Conservation (phyloP, 2,113 vertebrate genomes). For the Dromaius novaehollandiae region DNA sequence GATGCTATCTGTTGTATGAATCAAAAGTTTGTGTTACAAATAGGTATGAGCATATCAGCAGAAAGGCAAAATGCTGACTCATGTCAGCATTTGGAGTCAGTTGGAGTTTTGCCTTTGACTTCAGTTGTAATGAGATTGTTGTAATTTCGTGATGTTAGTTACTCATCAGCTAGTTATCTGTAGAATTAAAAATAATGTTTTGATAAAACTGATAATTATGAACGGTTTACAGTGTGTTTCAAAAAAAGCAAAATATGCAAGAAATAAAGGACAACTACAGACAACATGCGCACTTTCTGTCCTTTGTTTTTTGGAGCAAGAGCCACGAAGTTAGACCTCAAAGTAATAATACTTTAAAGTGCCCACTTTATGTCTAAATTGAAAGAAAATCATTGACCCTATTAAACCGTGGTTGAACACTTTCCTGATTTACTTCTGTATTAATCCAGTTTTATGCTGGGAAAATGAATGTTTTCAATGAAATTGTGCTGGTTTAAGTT, state of each 20-base stretch:
- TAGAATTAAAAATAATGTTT: not conserved
- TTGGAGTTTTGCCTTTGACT: not conserved
- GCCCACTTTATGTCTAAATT: not conserved
- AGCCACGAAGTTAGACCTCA: not conserved
- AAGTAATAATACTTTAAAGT: not conserved
- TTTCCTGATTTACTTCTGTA: not conserved
- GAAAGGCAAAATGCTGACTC: not conserved
- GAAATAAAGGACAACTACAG: not conserved
- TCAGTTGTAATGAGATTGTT: not conserved
- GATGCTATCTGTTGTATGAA: not conserved
- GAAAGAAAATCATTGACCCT: not conserved
- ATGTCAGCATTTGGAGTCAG: not conserved
- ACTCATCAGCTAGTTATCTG: not conserved
- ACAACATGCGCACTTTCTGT: not conserved
- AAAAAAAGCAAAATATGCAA: not conserved
- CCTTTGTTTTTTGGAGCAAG: not conserved
- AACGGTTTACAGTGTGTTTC: not conserved
- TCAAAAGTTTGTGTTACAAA: not conserved
- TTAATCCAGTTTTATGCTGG: not conserved
- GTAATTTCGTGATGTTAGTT: not conserved
- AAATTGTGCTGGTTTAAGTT: not conserved
- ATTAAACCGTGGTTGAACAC: not conserved
- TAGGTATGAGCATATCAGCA: not conserved
- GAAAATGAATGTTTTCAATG: not conserved
- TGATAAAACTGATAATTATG: not conserved